Evolutionary conservation across 2,888 invertebrate species (phyloP), one percentile per base, ranked within the genome.

Genomic region (Scaptomyza tumidula): DNA sequence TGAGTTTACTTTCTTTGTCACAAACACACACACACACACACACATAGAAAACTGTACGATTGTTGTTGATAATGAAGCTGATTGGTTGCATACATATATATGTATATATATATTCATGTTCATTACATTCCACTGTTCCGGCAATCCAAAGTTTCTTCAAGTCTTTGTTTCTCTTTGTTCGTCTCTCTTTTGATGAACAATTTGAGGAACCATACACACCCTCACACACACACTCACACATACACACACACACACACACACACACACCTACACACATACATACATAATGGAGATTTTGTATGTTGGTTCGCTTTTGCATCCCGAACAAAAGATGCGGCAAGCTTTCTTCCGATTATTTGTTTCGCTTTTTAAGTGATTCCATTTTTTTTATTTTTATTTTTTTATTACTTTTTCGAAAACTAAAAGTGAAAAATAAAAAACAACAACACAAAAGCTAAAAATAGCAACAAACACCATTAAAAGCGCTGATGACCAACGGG

Each of bases 131-230:
- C 24, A 10, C 5, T 16, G 16, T 29, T 14, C 41, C 41, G 16
- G 41, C 41, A 41, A 16, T 3, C 9, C 39, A 14, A 16, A 24
- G 39, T 10, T 43, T 52, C 35, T 50, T 16, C 39, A 39, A 44
- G 57, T 69, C 31, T 58, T 3, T 53, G 6, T 48, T 11, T 45
- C n/a, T 5, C 19, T 27, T 24, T 37, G 13, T 19, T 6, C 44
- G 6, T 24, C 24, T 75, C 57, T 16, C 85, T 81, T 84, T 86
- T 85, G 79, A 81, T 79, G 82, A 64, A 59, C 87, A 66, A 73
- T 68, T 70, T 50, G 52, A 62, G 60, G 43, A 52, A 86, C 24
- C 24, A 24, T 24, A 24, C 24, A 24, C 24, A 24, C 24, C 1
- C 3, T 2, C 24, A 24, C 1, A 24, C 24, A 24, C 24, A 24